Conservation (phyloP, 2,113 vertebrate genomes). For the Lagopus muta region DNA sequence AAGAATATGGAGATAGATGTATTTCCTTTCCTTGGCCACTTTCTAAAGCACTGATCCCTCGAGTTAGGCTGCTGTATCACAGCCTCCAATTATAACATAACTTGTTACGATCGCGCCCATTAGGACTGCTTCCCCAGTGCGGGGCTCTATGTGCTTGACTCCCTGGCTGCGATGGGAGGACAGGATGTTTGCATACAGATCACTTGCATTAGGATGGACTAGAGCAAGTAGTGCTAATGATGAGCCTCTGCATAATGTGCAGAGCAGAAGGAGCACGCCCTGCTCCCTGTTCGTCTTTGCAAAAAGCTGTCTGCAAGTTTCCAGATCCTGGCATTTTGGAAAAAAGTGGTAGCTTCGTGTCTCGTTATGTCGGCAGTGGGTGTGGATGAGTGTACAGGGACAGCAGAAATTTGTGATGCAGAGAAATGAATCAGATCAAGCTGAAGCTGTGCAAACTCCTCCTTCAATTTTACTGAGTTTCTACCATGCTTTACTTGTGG, state of each 20-base stretch:
- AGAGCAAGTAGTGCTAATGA: background rate
- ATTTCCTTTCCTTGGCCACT: background rate
- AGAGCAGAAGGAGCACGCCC: background rate
- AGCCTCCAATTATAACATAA: background rate
- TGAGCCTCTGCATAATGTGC: rapidly evolving
- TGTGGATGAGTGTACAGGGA: background rate
- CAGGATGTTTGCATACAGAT: background rate
- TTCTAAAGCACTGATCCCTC: background rate
- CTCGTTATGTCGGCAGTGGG: background rate
- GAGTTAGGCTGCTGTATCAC: background rate
- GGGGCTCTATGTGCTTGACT: background rate
- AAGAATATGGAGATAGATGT: background rate
- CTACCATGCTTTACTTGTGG: background rate
- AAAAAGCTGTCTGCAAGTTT: background rate
- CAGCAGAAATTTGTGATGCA: background rate
- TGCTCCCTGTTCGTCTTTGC: background rate
- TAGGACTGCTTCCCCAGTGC: background rate
- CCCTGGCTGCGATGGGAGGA: background rate
- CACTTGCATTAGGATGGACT: rapidly evolving
- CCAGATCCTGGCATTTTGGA: background rate
- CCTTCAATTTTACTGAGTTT: background rate
- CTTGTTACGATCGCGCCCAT: background rate
- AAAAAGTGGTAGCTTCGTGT: background rate
- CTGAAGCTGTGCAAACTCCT: background rate
- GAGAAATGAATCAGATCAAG: background rate